These are phyloP conservation scores for Forficula auricularia DNA, from an alignment of 1,140 invertebrate genomes.

Conservation along the genomic window DNA sequence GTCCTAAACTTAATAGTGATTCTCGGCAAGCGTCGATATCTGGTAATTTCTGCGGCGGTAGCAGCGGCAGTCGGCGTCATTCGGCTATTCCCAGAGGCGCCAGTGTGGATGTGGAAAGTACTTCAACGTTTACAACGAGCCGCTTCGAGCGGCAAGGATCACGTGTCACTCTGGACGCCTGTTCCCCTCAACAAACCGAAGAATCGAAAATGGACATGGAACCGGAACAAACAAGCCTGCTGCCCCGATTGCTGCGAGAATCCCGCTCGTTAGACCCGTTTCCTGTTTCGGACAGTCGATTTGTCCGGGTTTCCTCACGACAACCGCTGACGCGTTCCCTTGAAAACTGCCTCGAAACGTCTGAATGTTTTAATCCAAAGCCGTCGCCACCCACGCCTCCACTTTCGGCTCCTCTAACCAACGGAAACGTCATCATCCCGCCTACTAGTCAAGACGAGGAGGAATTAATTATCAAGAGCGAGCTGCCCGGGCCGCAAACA, in stretches of 20 bases:
- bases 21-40: conserved; percentile 43
- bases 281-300: conserved; percentile 10
- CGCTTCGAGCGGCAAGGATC: conserved; percentile 14
- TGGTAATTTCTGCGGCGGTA: conserved; percentile 24
- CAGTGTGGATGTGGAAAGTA: conserved; percentile 23
- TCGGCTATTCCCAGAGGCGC: conserved; percentile 33
- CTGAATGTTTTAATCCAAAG: neutral
- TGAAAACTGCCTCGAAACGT: conserved; percentile 7
- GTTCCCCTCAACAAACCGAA: conserved; percentile 1
- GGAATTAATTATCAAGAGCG: too few relatives aligned
- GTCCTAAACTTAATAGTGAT: conserved; percentile 51
- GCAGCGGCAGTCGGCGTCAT: conserved; percentile 31
- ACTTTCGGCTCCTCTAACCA: too few relatives aligned
- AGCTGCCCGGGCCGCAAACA: too few relatives aligned
- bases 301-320: conserved; percentile 6
- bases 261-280: conserved; percentile 17
- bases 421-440: too few relatives aligned
- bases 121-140: neutral
- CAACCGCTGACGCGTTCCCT: conserved; percentile 4
- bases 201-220: too few relatives aligned
- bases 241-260: conserved; percentile 4
- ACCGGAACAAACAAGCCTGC: neutral
- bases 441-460: too few relatives aligned
- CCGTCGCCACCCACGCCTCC: too few relatives aligned
- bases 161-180: conserved; percentile 12